phyloP scores from a whole-genome alignment of 2,888 invertebrate genomes.

The Sisyra terminalis region DNA sequence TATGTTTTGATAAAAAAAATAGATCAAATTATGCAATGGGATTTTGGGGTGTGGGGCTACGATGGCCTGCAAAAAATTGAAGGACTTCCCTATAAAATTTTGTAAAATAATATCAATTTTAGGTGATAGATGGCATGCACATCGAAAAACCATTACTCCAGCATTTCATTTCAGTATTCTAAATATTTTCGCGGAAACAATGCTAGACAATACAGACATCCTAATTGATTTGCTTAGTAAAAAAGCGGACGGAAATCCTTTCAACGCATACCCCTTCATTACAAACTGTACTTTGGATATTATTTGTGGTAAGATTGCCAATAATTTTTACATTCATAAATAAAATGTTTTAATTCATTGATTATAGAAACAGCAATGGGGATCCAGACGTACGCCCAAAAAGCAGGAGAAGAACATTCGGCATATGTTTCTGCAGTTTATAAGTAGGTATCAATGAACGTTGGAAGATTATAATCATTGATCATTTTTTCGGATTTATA shows the following conservation, averaged over 20 bases:
- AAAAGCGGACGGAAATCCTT: constrained; percentile 22
- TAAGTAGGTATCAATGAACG: constrained; percentile 30
- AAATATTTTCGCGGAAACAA: constrained; percentile 51
- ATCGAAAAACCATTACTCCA: constrained; percentile 57
- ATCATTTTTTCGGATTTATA: constrained; percentile 6
- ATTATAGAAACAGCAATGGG: constrained; percentile 65
- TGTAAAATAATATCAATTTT: too few species aligned
- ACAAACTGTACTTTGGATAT: constrained; percentile 20
- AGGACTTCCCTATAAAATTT: too few species aligned
- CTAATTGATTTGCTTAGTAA: constrained; percentile 35
- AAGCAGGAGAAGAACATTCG: constrained; percentile 29
- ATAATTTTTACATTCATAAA: neutral
- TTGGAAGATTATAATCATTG: too few species aligned
- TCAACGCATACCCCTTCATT: constrained; percentile 19
- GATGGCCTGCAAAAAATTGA: too few species aligned
- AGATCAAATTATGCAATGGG: too few species aligned
- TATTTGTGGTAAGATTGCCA: constrained; percentile 20
- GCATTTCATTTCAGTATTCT: constrained; percentile 66
- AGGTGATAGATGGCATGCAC: constrained; percentile 42
- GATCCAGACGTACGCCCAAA: constrained; percentile 40
- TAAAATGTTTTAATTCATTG: constrained; percentile 13
- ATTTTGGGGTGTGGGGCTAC: too few species aligned
- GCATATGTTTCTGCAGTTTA: constrained; percentile 43
- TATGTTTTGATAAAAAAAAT: too few species aligned
- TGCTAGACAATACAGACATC: constrained; percentile 42